phyloP scores from a whole-genome alignment of 2,888 invertebrate species.

The Dryocosmus kuriphilus region DNA sequence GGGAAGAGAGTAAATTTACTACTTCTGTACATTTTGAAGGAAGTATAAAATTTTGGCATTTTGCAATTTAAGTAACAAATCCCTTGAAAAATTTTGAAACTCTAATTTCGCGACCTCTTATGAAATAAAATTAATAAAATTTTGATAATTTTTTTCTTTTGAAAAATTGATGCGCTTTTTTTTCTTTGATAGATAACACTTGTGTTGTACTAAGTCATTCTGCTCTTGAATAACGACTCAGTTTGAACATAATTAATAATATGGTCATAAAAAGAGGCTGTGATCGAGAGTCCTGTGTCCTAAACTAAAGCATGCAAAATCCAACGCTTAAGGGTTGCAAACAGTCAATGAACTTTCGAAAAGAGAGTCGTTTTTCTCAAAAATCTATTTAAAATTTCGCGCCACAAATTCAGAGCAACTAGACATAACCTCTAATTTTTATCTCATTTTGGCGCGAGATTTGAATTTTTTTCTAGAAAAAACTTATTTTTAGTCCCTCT shows the following conservation, averaged over 20 bases:
- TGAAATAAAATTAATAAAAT: background rate
- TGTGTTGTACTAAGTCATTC: background rate
- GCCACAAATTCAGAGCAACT: too few relatives aligned
- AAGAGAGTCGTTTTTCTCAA: background rate
- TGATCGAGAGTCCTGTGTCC: conserved; percentile 49
- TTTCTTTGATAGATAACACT: conserved; percentile 5
- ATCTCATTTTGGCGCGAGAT: too few relatives aligned
- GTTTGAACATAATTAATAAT: conserved; percentile 17
- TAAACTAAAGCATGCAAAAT: conserved; percentile 24
- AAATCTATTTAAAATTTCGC: too few relatives aligned
- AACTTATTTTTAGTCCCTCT: too few relatives aligned
- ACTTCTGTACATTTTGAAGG: too few relatives aligned
- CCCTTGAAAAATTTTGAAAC: too few relatives aligned
- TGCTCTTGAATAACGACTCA: conserved; percentile 28
- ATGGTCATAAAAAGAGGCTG: conserved; percentile 46
- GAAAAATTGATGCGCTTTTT: conserved; percentile 1
- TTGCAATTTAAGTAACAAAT: too few relatives aligned
- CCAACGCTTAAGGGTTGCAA: conserved; percentile 25
- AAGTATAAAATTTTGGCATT: too few relatives aligned
- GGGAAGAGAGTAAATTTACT: too few relatives aligned
- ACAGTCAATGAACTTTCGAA: background rate
- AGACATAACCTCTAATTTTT: too few relatives aligned
- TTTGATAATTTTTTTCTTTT: background rate
- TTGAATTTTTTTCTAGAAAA: too few relatives aligned
- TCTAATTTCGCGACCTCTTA: too few relatives aligned